Evolutionary conservation across 2,113 vertebrate genomes (phyloP).

Genomic region (Orycteropus afer): DNA sequence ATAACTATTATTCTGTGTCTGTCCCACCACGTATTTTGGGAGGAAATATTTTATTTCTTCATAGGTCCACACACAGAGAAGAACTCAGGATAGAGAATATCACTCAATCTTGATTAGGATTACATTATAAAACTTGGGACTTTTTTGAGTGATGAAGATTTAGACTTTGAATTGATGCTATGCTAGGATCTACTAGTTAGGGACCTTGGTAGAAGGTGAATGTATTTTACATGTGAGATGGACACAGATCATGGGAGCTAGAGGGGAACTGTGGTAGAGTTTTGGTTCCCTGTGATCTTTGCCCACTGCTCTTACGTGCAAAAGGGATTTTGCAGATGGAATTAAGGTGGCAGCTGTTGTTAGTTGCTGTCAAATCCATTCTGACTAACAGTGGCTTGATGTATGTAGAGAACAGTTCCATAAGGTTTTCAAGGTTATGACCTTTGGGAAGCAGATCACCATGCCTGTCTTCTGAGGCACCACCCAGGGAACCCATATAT

Average conservation of each 20-base stretch:
- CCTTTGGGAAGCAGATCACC: no score
- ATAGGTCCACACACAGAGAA: not conserved
- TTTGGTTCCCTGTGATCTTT: not conserved
- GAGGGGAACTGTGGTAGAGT: not conserved
- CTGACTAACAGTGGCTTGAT: no score
- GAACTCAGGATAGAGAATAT: not conserved
- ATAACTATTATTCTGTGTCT: not conserved
- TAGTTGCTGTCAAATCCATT: no score
- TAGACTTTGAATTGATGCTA: not conserved
- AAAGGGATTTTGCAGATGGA: not conserved
- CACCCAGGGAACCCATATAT: no score
- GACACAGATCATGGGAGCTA: not conserved
- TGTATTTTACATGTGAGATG: not conserved
- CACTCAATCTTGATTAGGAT: not conserved
- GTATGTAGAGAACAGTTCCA: no score
- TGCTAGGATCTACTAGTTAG: not conserved
- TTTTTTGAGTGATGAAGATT: slow-evolving; percentile 24
- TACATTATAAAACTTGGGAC: not conserved
- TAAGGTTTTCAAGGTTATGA: no score
- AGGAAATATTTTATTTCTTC: not conserved
- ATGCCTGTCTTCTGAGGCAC: no score
- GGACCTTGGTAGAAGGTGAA: not conserved
- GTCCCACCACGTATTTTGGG: not conserved
- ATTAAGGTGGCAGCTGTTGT: not conserved
- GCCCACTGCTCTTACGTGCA: not conserved